Conservation (phyloP, 2,113 vertebrate genomes). For the Indicator indicator region DNA sequence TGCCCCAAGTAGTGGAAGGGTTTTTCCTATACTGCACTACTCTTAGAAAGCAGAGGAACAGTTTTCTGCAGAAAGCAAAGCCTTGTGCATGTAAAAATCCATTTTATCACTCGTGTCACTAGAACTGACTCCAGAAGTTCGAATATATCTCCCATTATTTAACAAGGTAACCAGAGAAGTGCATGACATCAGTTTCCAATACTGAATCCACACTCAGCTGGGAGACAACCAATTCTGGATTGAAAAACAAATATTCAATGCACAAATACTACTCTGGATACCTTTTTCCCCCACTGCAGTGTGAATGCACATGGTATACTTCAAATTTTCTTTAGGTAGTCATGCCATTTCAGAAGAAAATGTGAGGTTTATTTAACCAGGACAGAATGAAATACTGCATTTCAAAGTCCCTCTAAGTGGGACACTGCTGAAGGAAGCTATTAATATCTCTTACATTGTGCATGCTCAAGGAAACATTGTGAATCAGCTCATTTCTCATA, state of each 20-base stretch:
- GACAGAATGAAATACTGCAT: conserved; percentile 21
- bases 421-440: conserved; percentile 36
- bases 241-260: conserved; percentile 59
- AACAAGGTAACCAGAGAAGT: neutral
- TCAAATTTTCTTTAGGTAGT: conserved; percentile 16
- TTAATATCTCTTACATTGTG: neutral
- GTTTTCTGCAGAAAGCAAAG: neutral
- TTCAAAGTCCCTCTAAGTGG: conserved; percentile 34
- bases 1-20: neutral
- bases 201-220: neutral
- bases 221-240: conserved; percentile 23
- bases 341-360: conserved; percentile 44
- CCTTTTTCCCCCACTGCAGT: neutral
- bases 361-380: conserved; percentile 50
- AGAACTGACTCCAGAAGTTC: neutral
- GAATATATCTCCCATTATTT: neutral
- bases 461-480: neutral
- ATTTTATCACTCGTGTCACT: neutral
- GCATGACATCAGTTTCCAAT: neutral
- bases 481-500: conserved; percentile 39
- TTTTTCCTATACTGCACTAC: neutral
- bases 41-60: neutral
- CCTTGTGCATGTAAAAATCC: neutral
- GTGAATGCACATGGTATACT: conserved; percentile 8
- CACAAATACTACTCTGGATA: conserved; percentile 8